phyloP scores from a whole-genome alignment of 1,140 invertebrate species.

The Drosophila sechellia region DNA sequence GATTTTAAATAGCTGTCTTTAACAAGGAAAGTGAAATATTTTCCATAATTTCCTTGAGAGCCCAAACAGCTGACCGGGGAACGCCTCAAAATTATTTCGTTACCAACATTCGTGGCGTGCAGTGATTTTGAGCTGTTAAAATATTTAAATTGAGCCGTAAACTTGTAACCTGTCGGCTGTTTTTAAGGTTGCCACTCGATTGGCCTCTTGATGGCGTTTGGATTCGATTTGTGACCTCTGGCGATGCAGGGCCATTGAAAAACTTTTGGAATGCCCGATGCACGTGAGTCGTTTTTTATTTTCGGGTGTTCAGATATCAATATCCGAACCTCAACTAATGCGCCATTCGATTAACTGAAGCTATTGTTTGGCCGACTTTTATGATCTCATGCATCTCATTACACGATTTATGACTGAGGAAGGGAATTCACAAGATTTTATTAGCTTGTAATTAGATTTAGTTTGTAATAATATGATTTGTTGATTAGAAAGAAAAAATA shows the following conservation, averaged over 20 bases:
- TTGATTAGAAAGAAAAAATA: too few relatives aligned
- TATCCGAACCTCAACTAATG: constrained; percentile 10
- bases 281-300: constrained; percentile 37
- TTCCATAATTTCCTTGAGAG: constrained; percentile 19
- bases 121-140: constrained; percentile 50
- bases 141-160: constrained; percentile 75
- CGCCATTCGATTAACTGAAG: constrained; percentile 33
- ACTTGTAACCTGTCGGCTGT: constrained; percentile 73
- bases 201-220: constrained; percentile 20
- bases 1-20: constrained; percentile 30
- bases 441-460: constrained; percentile 23
- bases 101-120: constrained; percentile 21
- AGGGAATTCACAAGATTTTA: constrained; percentile 23
- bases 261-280: constrained; percentile 58
- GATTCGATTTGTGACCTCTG: constrained; percentile 47
- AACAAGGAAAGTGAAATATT: constrained; percentile 8
- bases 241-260: constrained; percentile 50
- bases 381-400: constrained; percentile 34
- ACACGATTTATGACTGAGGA: constrained; percentile 49
- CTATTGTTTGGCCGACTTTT: constrained; percentile 30
- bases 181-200: constrained; percentile 63
- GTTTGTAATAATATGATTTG: too few relatives aligned
- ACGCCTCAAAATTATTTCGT: constrained; percentile 28
- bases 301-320: constrained; percentile 2
- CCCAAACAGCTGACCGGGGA: constrained; percentile 18